These are phyloP conservation scores for Cyaniris semiargus DNA, from an alignment of 2,888 invertebrate species.

Conservation along the genomic window DNA sequence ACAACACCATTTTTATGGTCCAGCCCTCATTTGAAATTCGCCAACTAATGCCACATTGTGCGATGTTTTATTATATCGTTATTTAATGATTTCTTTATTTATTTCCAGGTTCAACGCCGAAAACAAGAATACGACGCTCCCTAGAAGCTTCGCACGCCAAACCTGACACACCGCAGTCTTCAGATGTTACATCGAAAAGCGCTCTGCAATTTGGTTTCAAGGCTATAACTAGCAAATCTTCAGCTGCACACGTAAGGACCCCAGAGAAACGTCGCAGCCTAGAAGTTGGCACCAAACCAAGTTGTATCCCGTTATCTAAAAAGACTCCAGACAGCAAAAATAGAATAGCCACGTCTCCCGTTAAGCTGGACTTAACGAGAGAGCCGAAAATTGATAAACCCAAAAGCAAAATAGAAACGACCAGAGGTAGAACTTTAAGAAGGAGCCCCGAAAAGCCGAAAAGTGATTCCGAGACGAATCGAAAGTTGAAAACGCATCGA, in stretches of 20 bases:
- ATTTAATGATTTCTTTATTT: slow-evolving; percentile 40
- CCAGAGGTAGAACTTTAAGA: slow-evolving; percentile 54
- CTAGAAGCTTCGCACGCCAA: slow-evolving; percentile 67
- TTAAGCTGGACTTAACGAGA: slow-evolving; percentile 63
- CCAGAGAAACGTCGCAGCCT: slow-evolving; percentile 64
- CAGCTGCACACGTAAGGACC: slow-evolving; percentile 50
- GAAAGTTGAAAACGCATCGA: slow-evolving; percentile 71
- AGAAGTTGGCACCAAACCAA: slow-evolving; percentile 63
- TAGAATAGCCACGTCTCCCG: slow-evolving; percentile 61
- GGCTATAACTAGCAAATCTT: slow-evolving; percentile 56
- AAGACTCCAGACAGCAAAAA: slow-evolving; percentile 60
- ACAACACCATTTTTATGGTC: slow-evolving; percentile 9
- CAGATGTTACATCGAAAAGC: slow-evolving; percentile 72
- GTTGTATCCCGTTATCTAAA: slow-evolving; percentile 71
- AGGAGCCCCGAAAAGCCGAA: slow-evolving; percentile 71
- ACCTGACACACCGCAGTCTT: slow-evolving; percentile 76
- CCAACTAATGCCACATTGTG: neutral
- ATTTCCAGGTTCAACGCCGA: slow-evolving; percentile 72
- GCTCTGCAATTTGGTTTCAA: slow-evolving; percentile 66
- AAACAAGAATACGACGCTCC: slow-evolving; percentile 64
- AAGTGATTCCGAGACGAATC: slow-evolving; percentile 67
- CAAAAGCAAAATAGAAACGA: slow-evolving; percentile 60
- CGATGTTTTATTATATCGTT: neutral
- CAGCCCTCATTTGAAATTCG: neutral
- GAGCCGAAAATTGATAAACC: slow-evolving; percentile 54